These are phyloP conservation scores for Xyrauchen texanus DNA, from an alignment of 2,113 vertebrate species.

Conservation along the genomic window DNA sequence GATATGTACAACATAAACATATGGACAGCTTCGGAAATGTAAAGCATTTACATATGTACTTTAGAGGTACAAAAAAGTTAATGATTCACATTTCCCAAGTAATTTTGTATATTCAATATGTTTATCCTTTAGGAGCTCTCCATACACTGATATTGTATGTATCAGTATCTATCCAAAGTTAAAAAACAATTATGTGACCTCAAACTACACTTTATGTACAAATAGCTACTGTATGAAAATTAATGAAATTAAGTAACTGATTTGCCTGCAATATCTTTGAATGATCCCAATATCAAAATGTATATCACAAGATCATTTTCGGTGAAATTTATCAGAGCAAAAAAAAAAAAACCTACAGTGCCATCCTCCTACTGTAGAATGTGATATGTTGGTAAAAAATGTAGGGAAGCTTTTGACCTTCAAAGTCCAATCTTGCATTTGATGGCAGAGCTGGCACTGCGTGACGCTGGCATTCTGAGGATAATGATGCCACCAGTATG, in stretches of 20 bases:
- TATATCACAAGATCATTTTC: neutral
- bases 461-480: neutral
- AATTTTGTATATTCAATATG: no score
- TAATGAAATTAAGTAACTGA: neutral
- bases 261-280: neutral
- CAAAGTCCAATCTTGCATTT: constrained; percentile 25
- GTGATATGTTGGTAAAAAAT: neutral
- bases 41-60: no score
- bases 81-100: no score
- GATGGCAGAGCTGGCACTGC: constrained; percentile 4
- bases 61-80: no score
- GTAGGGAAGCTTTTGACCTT: constrained; percentile 11
- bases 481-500: constrained; percentile 34
- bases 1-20: no score
- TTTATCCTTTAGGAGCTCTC: no score
- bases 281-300: neutral
- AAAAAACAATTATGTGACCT: no score
- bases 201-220: no score
- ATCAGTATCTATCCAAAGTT: no score
- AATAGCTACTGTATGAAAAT: neutral
- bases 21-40: no score
- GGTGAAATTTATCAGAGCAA: neutral
- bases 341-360: neutral
- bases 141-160: no score
- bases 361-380: neutral